These are phyloP conservation scores for Carassius auratus DNA, from an alignment of 2,113 vertebrate genomes.

Conservation along the genomic window DNA sequence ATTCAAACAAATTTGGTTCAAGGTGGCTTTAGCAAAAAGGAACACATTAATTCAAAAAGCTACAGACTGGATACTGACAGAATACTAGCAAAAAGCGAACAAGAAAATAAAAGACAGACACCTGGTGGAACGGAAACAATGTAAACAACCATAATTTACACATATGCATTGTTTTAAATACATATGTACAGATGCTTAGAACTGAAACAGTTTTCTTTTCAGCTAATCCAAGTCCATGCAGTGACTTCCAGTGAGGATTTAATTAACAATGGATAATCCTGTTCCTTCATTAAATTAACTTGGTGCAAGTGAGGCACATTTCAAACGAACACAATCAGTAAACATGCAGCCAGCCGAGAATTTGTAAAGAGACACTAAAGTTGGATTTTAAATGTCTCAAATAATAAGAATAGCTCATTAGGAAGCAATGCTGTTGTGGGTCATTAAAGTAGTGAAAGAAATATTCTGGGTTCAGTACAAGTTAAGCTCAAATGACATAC, in stretches of 20 bases:
- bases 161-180: background rate
- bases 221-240: background rate
- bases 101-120: background rate
- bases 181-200: conserved; percentile 18
- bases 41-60: conserved; percentile 7
- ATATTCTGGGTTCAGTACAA: background rate
- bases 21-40: conserved; percentile 2
- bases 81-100: background rate
- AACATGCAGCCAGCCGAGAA: conserved; percentile 24
- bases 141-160: background rate
- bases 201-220: conserved; percentile 20
- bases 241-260: conserved; percentile 21
- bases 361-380: conserved; percentile 23
- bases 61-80: conserved; percentile 22
- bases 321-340: conserved; percentile 37
- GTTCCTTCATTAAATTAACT: conserved; percentile 42
- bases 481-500: background rate
- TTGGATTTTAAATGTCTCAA: conserved; percentile 15
- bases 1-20: conserved; percentile 24
- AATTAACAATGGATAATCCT: conserved; percentile 39
- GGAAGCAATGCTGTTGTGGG: background rate
- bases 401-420: conserved; percentile 25
- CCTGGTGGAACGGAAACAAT: background rate
- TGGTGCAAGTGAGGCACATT: background rate
- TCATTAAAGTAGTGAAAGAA: background rate